A percentile compares a stretch with the other conserved stretches of the same genome.
Evolutionary conservation across 2,113 vertebrate genomes (phyloP).

Genomic region (Sus scrofa): DNA sequence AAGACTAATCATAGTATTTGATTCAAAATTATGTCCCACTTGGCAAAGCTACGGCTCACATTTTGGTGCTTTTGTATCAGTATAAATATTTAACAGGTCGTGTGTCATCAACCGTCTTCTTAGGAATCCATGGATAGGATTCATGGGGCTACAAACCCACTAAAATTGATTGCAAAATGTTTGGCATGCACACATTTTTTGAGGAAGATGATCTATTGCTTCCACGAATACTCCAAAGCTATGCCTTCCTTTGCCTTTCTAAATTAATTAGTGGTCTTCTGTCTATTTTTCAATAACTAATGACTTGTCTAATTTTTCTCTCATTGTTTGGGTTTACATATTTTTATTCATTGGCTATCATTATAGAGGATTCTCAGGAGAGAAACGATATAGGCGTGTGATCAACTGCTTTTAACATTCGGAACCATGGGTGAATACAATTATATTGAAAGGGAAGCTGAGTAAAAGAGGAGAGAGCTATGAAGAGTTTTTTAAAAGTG

Average conservation of each 20-base stretch:
- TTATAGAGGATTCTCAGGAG: conserved; percentile 4
- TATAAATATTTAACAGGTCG: background rate
- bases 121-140: conserved; percentile 30
- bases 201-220: background rate
- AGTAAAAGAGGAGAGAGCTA: background rate
- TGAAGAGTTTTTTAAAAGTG: background rate
- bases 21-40: background rate
- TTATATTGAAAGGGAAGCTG: background rate
- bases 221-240: conserved; percentile 13
- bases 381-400: background rate
- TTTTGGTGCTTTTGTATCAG: background rate
- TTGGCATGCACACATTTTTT: background rate
- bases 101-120: conserved; percentile 1
- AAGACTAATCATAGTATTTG: background rate
- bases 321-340: background rate
- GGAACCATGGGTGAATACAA: background rate
- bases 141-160: conserved; percentile 7
- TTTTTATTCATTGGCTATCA: background rate
- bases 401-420: conserved; percentile 16
- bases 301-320: background rate
- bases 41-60: background rate
- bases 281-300: background rate
- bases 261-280: background rate
- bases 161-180: background rate
- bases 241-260: background rate